Percentiles rank a stretch among this genome's conserved stretches.
These are phyloP conservation scores for Tupaia tana DNA, from an alignment of 2,113 vertebrate genomes.

Conservation along the genomic window DNA sequence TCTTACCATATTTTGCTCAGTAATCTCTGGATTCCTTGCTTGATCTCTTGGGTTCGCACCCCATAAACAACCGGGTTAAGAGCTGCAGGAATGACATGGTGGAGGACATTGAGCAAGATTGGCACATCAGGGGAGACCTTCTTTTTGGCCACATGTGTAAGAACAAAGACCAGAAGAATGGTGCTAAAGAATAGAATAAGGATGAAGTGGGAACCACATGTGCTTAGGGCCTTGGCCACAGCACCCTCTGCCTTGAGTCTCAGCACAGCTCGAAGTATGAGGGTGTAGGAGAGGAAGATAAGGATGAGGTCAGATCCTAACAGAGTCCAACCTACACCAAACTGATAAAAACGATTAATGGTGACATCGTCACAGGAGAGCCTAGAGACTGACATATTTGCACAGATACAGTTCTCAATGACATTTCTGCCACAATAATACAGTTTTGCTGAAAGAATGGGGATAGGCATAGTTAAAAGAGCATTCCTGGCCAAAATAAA, in stretches of 20 bases:
- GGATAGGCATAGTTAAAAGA: background rate
- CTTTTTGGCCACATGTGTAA: constrained; percentile 58
- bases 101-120: constrained; percentile 72
- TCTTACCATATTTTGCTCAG: constrained; percentile 22
- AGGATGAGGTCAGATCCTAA: constrained; percentile 71
- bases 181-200: constrained; percentile 79
- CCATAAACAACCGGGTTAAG: constrained; percentile 79
- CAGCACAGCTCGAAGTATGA: constrained; percentile 69
- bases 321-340: constrained; percentile 54
- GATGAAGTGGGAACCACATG: constrained; percentile 73
- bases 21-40: constrained; percentile 56
- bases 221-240: constrained; percentile 67
- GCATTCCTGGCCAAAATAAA: constrained; percentile 58
- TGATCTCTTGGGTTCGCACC: constrained; percentile 75
- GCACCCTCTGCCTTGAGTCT: constrained; percentile 51
- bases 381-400: constrained; percentile 70
- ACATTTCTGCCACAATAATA: constrained; percentile 60
- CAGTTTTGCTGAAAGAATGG: constrained; percentile 55
- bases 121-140: constrained; percentile 63
- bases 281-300: constrained; percentile 71
- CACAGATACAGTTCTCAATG: constrained; percentile 75
- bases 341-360: constrained; percentile 58
- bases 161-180: constrained; percentile 72
- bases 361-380: constrained; percentile 64
- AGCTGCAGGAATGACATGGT: constrained; percentile 76